A percentile compares a stretch with the other conserved stretches of the same genome.
These are phyloP conservation scores for Carapus acus DNA, from an alignment of 2,797 vertebrate species.

Conservation along the genomic window DNA sequence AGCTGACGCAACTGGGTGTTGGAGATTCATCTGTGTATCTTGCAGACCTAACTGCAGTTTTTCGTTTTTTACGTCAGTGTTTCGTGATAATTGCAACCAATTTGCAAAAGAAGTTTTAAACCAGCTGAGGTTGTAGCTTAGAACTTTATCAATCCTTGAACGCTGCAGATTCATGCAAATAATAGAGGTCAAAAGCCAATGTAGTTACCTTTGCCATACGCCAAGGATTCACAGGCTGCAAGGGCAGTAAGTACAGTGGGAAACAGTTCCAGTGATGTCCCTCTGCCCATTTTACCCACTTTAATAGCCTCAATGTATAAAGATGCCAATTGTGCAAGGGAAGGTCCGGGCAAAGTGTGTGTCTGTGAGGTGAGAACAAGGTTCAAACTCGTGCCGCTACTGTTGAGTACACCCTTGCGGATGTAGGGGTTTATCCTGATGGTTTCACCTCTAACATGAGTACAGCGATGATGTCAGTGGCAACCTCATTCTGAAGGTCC, in stretches of 20 bases:
- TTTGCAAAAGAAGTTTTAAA: no score
- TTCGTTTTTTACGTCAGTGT: no score
- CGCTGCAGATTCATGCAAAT: no score
- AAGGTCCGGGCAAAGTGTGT: slow-evolving; percentile 75
- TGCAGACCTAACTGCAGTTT: no score
- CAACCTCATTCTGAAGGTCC: slow-evolving; percentile 82
- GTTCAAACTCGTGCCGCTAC: no score
- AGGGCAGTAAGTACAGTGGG: slow-evolving; percentile 86
- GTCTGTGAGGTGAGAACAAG: slow-evolving; percentile 65
- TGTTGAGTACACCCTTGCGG: no score
- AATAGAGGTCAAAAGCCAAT: no score
- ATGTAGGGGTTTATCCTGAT: background rate
- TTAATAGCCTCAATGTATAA: slow-evolving; percentile 84
- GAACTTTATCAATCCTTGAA: no score
- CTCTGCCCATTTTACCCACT: slow-evolving; percentile 77
- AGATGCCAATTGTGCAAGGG: slow-evolving; percentile 79
- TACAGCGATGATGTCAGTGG: slow-evolving; percentile 85
- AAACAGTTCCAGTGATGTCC: slow-evolving; percentile 92
- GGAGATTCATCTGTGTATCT: no score
- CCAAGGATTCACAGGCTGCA: slow-evolving; percentile 76
- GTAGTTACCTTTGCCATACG: slow-evolving; percentile 83
- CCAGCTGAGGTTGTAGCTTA: no score
- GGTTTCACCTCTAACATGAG: slow-evolving; percentile 90
- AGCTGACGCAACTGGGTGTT: no score
- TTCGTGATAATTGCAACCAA: no score